phyloP scores from a whole-genome alignment of 2,888 invertebrate genomes.

The Rhabditoides inermis region DNA sequence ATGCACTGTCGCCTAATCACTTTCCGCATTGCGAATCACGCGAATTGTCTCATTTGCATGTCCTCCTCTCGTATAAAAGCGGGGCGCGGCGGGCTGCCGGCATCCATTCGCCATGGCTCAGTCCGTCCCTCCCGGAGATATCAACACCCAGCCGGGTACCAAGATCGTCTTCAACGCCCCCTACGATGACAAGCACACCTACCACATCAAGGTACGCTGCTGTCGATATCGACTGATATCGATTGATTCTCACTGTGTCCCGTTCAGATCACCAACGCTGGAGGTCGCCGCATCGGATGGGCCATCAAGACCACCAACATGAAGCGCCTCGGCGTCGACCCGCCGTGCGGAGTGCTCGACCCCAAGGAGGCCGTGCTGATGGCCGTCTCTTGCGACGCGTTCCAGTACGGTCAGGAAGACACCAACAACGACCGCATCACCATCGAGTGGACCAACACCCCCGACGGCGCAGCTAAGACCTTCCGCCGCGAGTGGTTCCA shows the following conservation, averaged over 20 bases:
- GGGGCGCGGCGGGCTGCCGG: too few relatives aligned
- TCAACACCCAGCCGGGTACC: constrained; percentile 9
- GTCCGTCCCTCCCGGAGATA: constrained; percentile 8
- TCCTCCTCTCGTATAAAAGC: too few relatives aligned
- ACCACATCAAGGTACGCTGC: constrained; percentile 13
- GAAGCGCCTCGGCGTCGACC: constrained; percentile 20
- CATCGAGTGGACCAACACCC: constrained; percentile 15
- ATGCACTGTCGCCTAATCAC: too few relatives aligned
- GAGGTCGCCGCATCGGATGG: constrained; percentile 23
- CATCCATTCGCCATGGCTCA: constrained; percentile 4
- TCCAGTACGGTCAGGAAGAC: constrained; percentile 15
- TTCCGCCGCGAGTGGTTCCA: constrained; percentile 35
- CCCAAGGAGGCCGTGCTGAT: constrained; percentile 20
- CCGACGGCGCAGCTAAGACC: constrained; percentile 27
- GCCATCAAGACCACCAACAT: constrained; percentile 27
- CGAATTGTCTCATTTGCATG: too few relatives aligned
- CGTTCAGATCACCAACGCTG: constrained; percentile 16
- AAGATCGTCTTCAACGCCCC: constrained; percentile 20
- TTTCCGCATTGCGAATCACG: too few relatives aligned
- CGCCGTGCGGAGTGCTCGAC: constrained; percentile 20
- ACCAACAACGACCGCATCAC: constrained; percentile 3
- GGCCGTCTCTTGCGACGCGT: constrained; percentile 22
- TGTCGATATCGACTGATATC: too few relatives aligned
- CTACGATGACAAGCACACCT: constrained; percentile 15
- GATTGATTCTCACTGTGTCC: too few relatives aligned